These are phyloP conservation scores for Peromyscus eremicus DNA, from an alignment of 2,797 vertebrate species.

Conservation along the genomic window DNA sequence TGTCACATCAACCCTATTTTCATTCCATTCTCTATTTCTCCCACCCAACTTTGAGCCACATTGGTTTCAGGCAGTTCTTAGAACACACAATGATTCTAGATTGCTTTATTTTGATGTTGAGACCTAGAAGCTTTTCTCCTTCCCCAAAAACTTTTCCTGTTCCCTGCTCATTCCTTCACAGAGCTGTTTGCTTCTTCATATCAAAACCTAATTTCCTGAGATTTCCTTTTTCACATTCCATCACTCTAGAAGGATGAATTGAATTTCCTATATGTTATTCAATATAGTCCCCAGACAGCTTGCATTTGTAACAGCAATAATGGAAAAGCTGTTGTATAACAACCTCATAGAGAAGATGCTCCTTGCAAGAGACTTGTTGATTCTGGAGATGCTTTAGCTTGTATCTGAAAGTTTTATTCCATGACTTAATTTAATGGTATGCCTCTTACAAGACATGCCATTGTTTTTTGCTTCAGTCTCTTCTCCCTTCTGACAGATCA, in stretches of 20 bases:
- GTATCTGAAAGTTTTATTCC: slow-evolving; percentile 2
- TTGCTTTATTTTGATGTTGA: background rate
- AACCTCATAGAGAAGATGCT: background rate
- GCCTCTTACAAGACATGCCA: slow-evolving; percentile 22
- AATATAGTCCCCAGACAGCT: background rate
- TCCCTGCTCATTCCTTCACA: background rate
- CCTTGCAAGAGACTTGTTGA: background rate
- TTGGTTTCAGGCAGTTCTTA: background rate
- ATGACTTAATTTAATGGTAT: slow-evolving; percentile 30
- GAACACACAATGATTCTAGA: background rate
- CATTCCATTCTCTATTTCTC: background rate
- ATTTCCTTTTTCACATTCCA: slow-evolving; percentile 16
- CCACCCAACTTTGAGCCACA: background rate
- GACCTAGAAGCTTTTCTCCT: background rate
- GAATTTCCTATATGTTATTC: background rate
- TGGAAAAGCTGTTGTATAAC: background rate
- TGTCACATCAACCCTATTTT: background rate
- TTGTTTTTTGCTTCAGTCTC: slow-evolving; percentile 7
- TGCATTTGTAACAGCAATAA: background rate
- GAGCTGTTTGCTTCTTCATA: slow-evolving; percentile 1
- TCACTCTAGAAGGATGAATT: slow-evolving; percentile 1
- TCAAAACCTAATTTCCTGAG: background rate
- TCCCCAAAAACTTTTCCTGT: background rate
- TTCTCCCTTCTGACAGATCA: background rate
- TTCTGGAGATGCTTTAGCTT: slow-evolving; percentile 19